These are phyloP conservation scores for Melanotaenia trifasciata DNA, from an alignment of 2,797 vertebrate species.

Conservation along the genomic window DNA sequence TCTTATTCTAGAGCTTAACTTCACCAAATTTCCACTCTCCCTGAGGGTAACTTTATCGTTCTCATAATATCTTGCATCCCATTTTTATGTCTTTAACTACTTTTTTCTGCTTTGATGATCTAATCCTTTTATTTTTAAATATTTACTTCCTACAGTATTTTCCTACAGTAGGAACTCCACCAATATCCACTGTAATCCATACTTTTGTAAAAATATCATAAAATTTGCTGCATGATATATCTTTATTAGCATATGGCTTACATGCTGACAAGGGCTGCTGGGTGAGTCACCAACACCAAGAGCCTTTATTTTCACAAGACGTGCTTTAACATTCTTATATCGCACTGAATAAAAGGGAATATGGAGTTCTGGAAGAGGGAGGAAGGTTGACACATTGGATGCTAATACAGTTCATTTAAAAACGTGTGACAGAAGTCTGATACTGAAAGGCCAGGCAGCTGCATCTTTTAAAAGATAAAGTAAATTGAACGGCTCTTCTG, in stretches of 20 bases:
- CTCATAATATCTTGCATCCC: neutral
- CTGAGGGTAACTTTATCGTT: neutral
- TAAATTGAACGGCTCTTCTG: neutral
- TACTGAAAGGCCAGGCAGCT: neutral
- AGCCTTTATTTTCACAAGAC: slow-evolving; percentile 29
- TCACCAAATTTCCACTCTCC: neutral
- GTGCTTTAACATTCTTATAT: slow-evolving; percentile 25
- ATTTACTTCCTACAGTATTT: neutral
- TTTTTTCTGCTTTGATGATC: neutral
- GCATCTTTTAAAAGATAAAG: neutral
- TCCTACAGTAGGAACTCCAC: neutral
- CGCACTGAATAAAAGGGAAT: slow-evolving; percentile 31
- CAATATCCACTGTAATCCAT: too few relatives aligned
- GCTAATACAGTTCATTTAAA: slow-evolving; percentile 12
- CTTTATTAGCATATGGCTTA: slow-evolving; percentile 23
- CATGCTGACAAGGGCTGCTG: slow-evolving; percentile 20
- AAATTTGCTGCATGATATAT: slow-evolving; percentile 1
- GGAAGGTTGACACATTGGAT: neutral
- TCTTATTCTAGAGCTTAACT: neutral
- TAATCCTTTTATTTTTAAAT: neutral
- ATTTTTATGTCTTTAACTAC: neutral
- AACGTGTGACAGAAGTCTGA: slow-evolving; percentile 3
- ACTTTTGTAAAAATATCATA: slow-evolving; percentile 3
- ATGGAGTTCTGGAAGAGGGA: slow-evolving; percentile 23
- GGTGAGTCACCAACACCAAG: slow-evolving; percentile 41